These are phyloP conservation scores for Plagodis dolabraria DNA, from an alignment of 2,888 invertebrate species.

Conservation along the genomic window DNA sequence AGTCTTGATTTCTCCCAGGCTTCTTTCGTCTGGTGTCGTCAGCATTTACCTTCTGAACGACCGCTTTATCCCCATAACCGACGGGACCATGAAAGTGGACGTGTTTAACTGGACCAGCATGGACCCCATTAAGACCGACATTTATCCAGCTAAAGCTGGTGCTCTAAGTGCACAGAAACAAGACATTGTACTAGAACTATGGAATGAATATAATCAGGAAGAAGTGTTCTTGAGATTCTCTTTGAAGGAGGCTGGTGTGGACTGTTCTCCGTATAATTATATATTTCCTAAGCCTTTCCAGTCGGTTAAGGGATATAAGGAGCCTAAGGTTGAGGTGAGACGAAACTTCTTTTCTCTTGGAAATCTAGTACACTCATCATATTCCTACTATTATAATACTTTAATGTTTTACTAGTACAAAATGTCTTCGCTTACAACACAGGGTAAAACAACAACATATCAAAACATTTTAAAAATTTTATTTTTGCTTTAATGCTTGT, in stretches of 20 bases:
- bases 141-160: conserved; percentile 50
- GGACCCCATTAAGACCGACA: conserved; percentile 59
- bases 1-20: conserved; percentile 87
- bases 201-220: conserved; percentile 51
- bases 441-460: no score
- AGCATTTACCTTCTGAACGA: conserved; percentile 88
- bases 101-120: conserved; percentile 85
- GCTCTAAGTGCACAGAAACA: conserved; percentile 60
- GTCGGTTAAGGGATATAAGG: conserved; percentile 73
- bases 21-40: conserved; percentile 77
- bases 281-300: conserved; percentile 87
- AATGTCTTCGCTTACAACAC: no score
- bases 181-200: conserved; percentile 51
- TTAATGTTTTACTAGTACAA: no score
- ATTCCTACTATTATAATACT: no score
- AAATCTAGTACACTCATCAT: no score
- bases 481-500: no score
- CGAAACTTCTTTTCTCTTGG: background rate
- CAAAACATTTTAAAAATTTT: no score
- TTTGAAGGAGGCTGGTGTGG: conserved; percentile 73
- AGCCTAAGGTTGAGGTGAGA: conserved; percentile 84
- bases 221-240: conserved; percentile 75
- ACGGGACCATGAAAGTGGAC: conserved; percentile 82
- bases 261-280: conserved; percentile 87
- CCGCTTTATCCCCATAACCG: conserved; percentile 67